Conservation (phyloP, 1,140 invertebrate species). For the Brachionus sp. region DNA sequence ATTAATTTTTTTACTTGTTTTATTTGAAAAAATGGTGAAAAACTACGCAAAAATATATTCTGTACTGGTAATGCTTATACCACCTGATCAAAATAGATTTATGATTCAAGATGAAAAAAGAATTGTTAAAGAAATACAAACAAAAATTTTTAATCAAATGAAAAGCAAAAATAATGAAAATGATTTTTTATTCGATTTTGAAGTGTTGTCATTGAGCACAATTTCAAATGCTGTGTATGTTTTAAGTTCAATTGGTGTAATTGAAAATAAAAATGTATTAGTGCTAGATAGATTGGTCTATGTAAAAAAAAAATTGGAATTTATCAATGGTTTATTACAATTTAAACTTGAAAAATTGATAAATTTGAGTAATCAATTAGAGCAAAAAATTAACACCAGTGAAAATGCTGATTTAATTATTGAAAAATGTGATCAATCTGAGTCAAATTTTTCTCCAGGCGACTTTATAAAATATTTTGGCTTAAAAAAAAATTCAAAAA, state of each 20-base stretch:
- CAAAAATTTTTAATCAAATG: constrained; percentile 30
- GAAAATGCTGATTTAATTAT: background rate
- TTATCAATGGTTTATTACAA: background rate
- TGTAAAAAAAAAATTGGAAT: background rate
- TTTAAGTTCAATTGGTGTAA: background rate
- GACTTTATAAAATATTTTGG: background rate
- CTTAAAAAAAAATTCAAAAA: background rate
- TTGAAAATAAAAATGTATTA: background rate
- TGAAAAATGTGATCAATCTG: background rate
- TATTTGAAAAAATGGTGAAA: constrained; percentile 23
- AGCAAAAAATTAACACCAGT: background rate
- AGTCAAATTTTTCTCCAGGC: background rate
- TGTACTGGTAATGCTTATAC: background rate
- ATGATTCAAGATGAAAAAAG: background rate
- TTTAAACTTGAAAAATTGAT: background rate
- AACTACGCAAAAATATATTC: constrained; percentile 8
- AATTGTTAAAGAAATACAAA: constrained; percentile 6
- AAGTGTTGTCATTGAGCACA: constrained; percentile 2
- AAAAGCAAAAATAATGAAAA: background rate
- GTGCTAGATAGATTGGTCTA: background rate
- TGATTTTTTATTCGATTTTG: constrained; percentile 31
- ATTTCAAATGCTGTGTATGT: constrained; percentile 14
- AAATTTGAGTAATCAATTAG: background rate
- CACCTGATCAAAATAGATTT: background rate
- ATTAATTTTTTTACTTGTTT: background rate